These are phyloP conservation scores for Rhagoletis zephyria DNA, from an alignment of 1,140 invertebrate genomes.

Conservation along the genomic window DNA sequence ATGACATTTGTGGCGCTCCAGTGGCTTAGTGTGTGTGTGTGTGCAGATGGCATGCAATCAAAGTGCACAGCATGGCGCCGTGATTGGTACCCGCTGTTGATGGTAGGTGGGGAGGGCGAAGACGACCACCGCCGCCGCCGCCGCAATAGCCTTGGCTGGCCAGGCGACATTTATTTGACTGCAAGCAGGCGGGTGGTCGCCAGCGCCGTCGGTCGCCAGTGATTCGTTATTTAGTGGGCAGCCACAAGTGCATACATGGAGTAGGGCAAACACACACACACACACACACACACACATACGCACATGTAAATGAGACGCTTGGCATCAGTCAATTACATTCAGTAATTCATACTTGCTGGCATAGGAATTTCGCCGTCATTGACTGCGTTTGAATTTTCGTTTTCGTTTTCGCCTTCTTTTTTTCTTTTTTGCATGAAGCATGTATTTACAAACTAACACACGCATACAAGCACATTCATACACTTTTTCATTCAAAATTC, in stretches of 20 bases:
- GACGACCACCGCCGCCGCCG: background rate
- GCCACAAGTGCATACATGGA: background rate
- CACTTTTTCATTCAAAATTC: background rate
- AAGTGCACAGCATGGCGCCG: background rate
- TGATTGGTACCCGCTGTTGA: background rate
- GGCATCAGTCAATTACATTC: no score
- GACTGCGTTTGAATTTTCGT: no score
- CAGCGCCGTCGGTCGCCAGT: background rate
- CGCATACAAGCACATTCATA: background rate
- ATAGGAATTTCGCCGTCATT: background rate
- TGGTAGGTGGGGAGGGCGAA: background rate
- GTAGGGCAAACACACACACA: background rate
- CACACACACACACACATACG: background rate
- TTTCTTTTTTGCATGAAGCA: background rate
- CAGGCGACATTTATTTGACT: constrained; percentile 21
- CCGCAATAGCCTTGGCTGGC: background rate
- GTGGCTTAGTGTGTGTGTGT: constrained; percentile 16
- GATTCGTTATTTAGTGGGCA: background rate
- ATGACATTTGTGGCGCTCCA: constrained; percentile 8
- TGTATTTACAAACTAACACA: background rate
- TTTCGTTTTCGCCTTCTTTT: background rate
- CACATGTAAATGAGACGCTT: no score
- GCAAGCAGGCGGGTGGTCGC: background rate
- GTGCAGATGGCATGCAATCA: constrained; percentile 1
- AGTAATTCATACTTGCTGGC: background rate